phyloP scores from a whole-genome alignment of 2,797 vertebrate genomes.

The Clarias pachynema region DNA sequence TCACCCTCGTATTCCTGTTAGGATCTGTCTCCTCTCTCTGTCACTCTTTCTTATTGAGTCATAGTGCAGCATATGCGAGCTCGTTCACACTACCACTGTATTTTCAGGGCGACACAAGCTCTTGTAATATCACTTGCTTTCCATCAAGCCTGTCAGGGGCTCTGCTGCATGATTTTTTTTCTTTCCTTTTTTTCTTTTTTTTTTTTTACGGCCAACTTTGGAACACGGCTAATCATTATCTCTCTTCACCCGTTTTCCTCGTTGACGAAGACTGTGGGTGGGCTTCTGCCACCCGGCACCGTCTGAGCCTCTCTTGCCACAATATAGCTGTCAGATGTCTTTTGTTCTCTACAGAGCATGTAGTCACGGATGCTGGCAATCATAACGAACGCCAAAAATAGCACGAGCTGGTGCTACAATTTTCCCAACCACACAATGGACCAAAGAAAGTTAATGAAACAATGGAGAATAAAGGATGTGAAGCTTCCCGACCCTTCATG shows the following conservation, averaged over 20 bases:
- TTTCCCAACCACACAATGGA: constrained; percentile 33
- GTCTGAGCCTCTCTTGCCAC: constrained; percentile 37
- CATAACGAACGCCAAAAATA: constrained; percentile 42
- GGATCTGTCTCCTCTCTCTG: background rate
- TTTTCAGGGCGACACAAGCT: constrained; percentile 59
- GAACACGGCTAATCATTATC: constrained; percentile 67
- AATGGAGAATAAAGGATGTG: background rate
- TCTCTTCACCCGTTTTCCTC: constrained; percentile 58
- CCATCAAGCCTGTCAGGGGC: constrained; percentile 56
- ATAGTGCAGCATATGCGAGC: constrained; percentile 27
- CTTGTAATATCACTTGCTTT: constrained; percentile 63
- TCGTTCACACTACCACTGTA: constrained; percentile 44
- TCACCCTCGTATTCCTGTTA: background rate
- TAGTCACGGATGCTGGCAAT: constrained; percentile 40
- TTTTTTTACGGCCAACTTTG: constrained; percentile 55
- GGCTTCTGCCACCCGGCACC: constrained; percentile 40
- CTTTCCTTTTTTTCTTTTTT: background rate
- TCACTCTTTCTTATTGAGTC: constrained; percentile 34
- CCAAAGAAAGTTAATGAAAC: constrained; percentile 43
- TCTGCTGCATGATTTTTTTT: background rate
- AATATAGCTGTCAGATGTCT: constrained; percentile 52
- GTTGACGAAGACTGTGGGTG: constrained; percentile 52
- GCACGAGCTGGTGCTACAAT: constrained; percentile 27
- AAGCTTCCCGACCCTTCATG: background rate
- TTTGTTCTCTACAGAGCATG: constrained; percentile 42